phyloP scores from a whole-genome alignment of 2,888 invertebrate genomes.

The Augochlorella aurata region DNA sequence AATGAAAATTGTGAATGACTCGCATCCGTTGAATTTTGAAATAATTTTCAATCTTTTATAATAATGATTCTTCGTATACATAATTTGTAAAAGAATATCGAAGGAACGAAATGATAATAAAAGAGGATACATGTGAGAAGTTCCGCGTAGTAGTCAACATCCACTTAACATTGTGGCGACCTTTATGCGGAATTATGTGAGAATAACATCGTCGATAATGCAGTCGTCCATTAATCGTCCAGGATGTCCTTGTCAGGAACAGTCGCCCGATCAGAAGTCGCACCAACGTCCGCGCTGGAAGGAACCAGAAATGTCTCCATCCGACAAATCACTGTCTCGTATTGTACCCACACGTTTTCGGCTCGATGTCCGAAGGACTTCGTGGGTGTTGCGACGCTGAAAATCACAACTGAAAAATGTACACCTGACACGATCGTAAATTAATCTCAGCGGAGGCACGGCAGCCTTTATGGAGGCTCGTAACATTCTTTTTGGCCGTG shows the following conservation, averaged over 20 bases:
- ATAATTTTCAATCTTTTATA: too few relatives aligned
- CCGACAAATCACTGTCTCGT: not conserved
- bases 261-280: not conserved
- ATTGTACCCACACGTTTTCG: not conserved
- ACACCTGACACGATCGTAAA: conserved; percentile 8
- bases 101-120: too few relatives aligned
- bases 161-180: not conserved
- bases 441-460: not conserved
- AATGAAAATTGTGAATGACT: too few relatives aligned
- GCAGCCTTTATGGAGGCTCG: conserved; percentile 14
- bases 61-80: too few relatives aligned
- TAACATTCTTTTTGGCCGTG: conserved; percentile 1
- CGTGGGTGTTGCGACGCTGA: conserved; percentile 4
- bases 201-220: not conserved
- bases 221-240: not conserved
- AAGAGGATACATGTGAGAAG: too few relatives aligned
- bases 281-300: not conserved
- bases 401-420: conserved; percentile 11
- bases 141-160: not conserved
- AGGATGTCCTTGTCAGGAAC: not conserved
- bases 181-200: not conserved
- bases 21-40: too few relatives aligned
- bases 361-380: not conserved
- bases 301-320: not conserved
- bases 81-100: too few relatives aligned